phyloP scores from a whole-genome alignment of 2,888 invertebrate genomes.

The Strigamia transsilvanica region DNA sequence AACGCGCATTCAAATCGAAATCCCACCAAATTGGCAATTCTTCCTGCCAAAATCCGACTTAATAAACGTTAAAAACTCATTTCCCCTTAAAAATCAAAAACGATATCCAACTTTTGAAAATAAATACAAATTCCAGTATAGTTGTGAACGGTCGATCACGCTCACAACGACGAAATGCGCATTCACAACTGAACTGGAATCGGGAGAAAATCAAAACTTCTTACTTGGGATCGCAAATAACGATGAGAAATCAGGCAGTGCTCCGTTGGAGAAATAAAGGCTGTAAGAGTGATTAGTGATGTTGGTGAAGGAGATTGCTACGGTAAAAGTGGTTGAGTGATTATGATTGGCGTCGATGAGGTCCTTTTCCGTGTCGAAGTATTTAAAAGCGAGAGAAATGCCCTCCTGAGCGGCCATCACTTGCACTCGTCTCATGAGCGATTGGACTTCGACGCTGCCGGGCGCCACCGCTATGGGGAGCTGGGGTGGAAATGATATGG shows the following conservation, averaged over 20 bases:
- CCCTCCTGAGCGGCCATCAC: conserved; percentile 70
- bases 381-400: conserved; percentile 72
- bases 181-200: neutral
- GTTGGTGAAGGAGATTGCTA: conserved; percentile 79
- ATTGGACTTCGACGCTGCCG: conserved; percentile 57
- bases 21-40: too few relatives aligned
- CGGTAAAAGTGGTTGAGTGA: conserved; percentile 68
- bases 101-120: too few relatives aligned
- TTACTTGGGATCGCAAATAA: conserved; percentile 56
- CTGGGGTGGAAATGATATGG: conserved; percentile 18
- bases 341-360: conserved; percentile 75
- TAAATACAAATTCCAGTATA: too few relatives aligned
- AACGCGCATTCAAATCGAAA: too few relatives aligned
- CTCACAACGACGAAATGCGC: neutral
- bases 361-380: conserved; percentile 73
- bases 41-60: too few relatives aligned
- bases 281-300: conserved; percentile 59
- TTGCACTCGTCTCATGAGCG: conserved; percentile 59
- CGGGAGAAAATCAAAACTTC: too few relatives aligned
- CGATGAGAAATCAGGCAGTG: conserved; percentile 52
- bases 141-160: too few relatives aligned
- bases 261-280: conserved; percentile 55
- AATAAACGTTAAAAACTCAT: too few relatives aligned
- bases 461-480: conserved; percentile 60
- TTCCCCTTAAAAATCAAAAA: too few relatives aligned